Evolutionary conservation across 2,888 invertebrate genomes (phyloP).

Genomic region (Ormyrus labotus): DNA sequence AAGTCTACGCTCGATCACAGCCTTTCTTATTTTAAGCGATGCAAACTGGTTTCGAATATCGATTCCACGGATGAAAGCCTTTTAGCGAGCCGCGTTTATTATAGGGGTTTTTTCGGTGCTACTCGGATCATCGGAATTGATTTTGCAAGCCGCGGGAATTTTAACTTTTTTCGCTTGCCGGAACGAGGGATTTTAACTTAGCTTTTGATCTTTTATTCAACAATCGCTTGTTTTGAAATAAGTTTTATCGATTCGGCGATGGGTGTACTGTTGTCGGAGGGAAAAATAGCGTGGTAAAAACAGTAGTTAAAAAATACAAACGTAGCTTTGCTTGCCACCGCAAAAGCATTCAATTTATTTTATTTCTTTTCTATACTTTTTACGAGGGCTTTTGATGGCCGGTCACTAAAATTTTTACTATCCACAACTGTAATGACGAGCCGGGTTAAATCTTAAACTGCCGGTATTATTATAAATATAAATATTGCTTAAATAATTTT

Average conservation of each 20-base stretch:
- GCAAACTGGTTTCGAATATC: conserved; percentile 34
- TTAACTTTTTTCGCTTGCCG: not conserved
- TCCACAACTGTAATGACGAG: conserved; percentile 24
- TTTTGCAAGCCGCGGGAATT: not conserved
- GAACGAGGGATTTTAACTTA: not conserved
- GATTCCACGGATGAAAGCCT: conserved; percentile 24
- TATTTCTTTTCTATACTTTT: conserved; percentile 43
- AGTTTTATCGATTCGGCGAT: not conserved
- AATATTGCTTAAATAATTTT: conserved; percentile 17
- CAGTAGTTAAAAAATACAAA: conserved; percentile 22
- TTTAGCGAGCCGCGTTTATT: conserved; percentile 2
- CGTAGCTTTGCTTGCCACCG: not conserved
- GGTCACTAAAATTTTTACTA: conserved; percentile 32
- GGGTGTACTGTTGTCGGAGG: not conserved
- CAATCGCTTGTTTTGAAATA: no score
- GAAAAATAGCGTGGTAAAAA: conserved; percentile 11
- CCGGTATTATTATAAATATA: conserved; percentile 26
- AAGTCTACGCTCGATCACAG: conserved; percentile 10
- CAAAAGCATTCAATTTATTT: conserved; percentile 32
- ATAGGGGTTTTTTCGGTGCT: not conserved
- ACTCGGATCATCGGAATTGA: not conserved
- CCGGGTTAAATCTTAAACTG: conserved; percentile 23
- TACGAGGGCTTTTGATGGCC: conserved; percentile 11
- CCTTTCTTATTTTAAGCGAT: conserved; percentile 7
- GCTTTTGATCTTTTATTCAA: no score